Conservation (phyloP, 2,888 invertebrate genomes). For the Chaitophorus viminalis region DNA sequence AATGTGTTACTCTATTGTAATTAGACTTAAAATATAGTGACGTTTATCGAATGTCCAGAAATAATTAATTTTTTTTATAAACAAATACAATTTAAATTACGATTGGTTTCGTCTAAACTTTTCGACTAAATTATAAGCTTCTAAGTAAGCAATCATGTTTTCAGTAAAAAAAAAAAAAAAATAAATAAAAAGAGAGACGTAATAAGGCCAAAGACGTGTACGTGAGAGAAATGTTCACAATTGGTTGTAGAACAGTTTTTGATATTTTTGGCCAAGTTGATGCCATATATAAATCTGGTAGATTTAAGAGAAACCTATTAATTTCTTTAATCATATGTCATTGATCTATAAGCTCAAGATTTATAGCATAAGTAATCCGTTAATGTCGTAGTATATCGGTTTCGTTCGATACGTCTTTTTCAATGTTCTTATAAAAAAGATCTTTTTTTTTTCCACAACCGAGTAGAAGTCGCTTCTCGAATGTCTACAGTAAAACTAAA, state of each 20-base stretch:
- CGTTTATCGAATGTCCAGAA: too few relatives aligned
- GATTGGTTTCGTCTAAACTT: neutral
- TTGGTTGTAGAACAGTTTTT: neutral
- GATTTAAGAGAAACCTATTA: constrained; percentile 28
- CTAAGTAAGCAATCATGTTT: neutral
- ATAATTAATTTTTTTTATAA: neutral
- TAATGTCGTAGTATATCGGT: constrained; percentile 4
- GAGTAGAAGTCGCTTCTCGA: neutral
- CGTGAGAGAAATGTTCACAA: constrained; percentile 3
- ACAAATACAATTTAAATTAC: neutral
- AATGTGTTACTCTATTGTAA: too few relatives aligned
- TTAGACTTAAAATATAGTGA: too few relatives aligned
- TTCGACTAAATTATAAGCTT: neutral
- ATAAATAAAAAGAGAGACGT: neutral
- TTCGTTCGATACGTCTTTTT: neutral
- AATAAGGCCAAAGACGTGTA: neutral
- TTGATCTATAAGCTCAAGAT: constrained; percentile 23
- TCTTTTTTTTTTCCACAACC: neutral
- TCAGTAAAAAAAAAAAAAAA: neutral
- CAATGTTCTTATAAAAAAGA: neutral
- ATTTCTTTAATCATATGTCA: constrained; percentile 40
- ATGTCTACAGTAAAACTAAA: neutral
- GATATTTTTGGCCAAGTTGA: constrained; percentile 17
- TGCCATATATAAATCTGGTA: constrained; percentile 34
- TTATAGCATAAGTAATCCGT: constrained; percentile 23